A percentile compares a stretch with the other conserved stretches of the same genome.
Conservation (phyloP, 2,113 vertebrate species). For the Spilogale gracilis region DNA sequence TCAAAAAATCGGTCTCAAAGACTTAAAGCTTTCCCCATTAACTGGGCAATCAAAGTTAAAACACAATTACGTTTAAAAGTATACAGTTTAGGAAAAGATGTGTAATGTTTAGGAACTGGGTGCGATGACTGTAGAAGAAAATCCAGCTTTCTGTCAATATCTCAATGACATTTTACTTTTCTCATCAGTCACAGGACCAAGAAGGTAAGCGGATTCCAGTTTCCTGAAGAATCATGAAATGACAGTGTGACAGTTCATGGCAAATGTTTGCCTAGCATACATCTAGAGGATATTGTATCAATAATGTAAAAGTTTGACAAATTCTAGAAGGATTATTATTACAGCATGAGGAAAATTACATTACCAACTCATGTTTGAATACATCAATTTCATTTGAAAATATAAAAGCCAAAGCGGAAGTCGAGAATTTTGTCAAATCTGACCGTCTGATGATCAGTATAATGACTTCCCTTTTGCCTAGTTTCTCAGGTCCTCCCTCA, state of each 20-base stretch:
- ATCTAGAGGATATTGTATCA: neutral
- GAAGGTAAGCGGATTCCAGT: neutral
- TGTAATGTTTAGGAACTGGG: neutral
- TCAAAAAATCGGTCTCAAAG: neutral
- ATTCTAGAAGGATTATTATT: neutral
- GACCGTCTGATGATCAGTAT: neutral
- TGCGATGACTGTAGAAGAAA: neutral
- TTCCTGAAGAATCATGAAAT: neutral
- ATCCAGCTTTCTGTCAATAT: neutral
- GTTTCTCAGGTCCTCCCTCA: neutral
- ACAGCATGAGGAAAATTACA: neutral
- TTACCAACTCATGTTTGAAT: neutral
- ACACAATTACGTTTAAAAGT: neutral
- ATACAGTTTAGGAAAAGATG: neutral
- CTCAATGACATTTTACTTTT: neutral
- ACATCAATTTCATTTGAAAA: neutral
- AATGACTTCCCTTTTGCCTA: neutral
- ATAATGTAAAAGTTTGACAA: neutral
- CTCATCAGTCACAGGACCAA: neutral
- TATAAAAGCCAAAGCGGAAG: neutral
- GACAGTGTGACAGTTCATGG: neutral
- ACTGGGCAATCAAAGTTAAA: neutral
- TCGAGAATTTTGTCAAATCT: neutral
- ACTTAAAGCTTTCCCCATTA: neutral
- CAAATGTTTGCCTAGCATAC: too few relatives aligned